Evolutionary conservation across 1,140 invertebrate genomes (phyloP), one percentile per base, ranked within the genome.

Genomic region (Planococcus citri): DNA sequence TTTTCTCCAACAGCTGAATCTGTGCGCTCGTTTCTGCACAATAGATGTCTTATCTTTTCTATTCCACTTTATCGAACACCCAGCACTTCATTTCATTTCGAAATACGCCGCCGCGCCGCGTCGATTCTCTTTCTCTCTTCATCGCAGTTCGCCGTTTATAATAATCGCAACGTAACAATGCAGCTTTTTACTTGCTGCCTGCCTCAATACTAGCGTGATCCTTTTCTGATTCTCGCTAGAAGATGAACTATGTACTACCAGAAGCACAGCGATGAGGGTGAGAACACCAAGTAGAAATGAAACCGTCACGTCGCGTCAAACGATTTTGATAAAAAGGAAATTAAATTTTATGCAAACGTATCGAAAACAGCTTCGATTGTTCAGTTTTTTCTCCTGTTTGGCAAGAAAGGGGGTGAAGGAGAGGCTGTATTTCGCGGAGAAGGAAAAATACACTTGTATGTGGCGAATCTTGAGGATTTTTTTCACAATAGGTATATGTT

Each of bases 331-430:
- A 51, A 51, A 51, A 20, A 51, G 41, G 41, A 51, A 51, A 51
- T 51, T 51, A 51, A 51, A 51, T 51, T 51, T 51, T 51, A 51
- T 17, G 41, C 41, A 51, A 51, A 51, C 41, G 41, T 51, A 51
- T 51, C 17, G 41, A 51, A 51, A 51, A 51, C 41, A n/a, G n/a
- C 41, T 51, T n/a, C 6, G 41, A 37, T 37, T 51, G 41, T 51
- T 51, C 6, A 37, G 6, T 17, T 51, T 17, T 51, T 51, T n/a
- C 41, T 51, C 12, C 17, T 17, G 17, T 51, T 20, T n/a, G n/a
- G n/a, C n/a, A n/a, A n/a, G n/a, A n/a, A n/a, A n/a, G n/a, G n/a
- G n/a, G n/a, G n/a, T n/a, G n/a, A n/a, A n/a, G n/a, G n/a, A n/a
- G n/a, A n/a, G n/a, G n/a, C n/a, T n/a, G n/a, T n/a, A n/a, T n/a